Evolutionary conservation across 1,140 invertebrate genomes (phyloP).

Genomic region (Probaryconus sp.): DNA sequence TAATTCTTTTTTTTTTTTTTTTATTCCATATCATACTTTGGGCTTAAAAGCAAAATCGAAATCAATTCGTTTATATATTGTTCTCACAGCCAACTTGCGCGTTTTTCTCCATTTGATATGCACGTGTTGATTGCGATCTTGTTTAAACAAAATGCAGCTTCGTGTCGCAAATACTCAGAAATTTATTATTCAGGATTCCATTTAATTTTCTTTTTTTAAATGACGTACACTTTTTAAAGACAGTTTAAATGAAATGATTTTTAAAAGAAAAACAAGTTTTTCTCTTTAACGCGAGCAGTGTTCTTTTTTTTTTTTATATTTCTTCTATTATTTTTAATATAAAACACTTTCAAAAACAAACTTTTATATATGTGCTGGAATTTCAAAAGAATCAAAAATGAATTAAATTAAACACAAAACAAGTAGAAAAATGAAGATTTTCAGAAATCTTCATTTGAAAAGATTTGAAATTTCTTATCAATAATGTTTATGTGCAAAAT

Average conservation of each 20-base stretch:
- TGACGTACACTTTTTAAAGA: too few relatives aligned
- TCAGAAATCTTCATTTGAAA: too few relatives aligned
- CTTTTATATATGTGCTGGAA: too few relatives aligned
- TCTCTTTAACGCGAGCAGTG: background rate
- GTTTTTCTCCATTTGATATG: constrained; percentile 48
- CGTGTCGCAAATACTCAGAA: background rate
- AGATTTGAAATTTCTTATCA: background rate
- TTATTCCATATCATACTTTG: constrained; percentile 11
- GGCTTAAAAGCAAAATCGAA: constrained; percentile 24
- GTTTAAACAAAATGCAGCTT: constrained; percentile 15
- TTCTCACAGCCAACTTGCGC: constrained; percentile 64
- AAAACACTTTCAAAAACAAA: too few relatives aligned
- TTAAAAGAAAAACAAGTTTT: too few relatives aligned
- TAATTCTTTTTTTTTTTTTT: background rate
- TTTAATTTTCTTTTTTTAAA: constrained; percentile 2
- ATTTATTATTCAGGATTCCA: background rate
- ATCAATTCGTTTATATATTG: constrained; percentile 38
- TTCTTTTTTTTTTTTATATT: background rate
- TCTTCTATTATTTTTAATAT: background rate
- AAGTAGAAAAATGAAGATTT: too few relatives aligned
- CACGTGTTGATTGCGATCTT: constrained; percentile 47
- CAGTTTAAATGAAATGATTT: too few relatives aligned
- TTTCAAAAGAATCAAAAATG: too few relatives aligned
- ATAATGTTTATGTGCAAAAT: constrained; percentile 28
- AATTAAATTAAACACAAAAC: too few relatives aligned